Evolutionary conservation across 2,113 vertebrate species (phyloP).

Genomic region (Sus scrofa): T2T-Sscrofa CM000825.6:24096501-24097000

Average conservation of each 20-base stretch:
- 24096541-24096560: not conserved
- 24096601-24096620: accelerated
- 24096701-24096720: not conserved
- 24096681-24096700: not conserved
- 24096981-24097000: too few relatives aligned
- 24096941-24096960: too few relatives aligned
- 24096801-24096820: too few relatives aligned
- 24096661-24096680: not conserved
- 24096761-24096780: accelerated
- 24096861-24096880: too few relatives aligned
- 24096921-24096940: too few relatives aligned
- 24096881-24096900: too few relatives aligned
- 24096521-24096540: not conserved
- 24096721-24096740: accelerated
- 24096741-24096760: accelerated
- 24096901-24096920: too few relatives aligned
- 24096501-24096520: accelerated
- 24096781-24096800: not conserved
- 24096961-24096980: too few relatives aligned
- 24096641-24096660: not conserved
- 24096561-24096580: not conserved
- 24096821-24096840: accelerated
- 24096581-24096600: not conserved
- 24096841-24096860: too few relatives aligned
- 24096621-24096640: not conserved